phyloP scores from a whole-genome alignment of 2,797 vertebrate genomes.

The Enteromius thamalakanensis region DNA sequence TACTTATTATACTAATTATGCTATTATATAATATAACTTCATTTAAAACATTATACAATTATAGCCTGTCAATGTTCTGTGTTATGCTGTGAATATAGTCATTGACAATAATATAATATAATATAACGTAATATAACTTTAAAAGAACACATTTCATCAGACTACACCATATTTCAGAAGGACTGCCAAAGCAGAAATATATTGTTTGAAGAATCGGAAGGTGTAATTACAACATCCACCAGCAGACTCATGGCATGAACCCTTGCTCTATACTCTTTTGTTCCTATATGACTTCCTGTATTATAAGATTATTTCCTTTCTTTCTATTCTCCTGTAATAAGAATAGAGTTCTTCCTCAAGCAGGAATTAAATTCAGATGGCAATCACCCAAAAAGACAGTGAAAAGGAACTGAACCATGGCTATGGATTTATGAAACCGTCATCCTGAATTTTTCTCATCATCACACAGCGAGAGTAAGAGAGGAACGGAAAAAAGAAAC shows the following conservation, averaged over 20 bases:
- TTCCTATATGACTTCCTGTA: slow-evolving; percentile 24
- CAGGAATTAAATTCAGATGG: slow-evolving; percentile 31
- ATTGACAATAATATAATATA: not conserved
- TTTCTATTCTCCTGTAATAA: slow-evolving; percentile 1
- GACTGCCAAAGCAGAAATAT: not conserved
- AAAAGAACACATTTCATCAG: not conserved
- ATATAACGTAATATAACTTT: not conserved
- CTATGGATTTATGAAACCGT: slow-evolving; percentile 24
- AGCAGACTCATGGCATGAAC: not conserved
- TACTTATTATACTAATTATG: not conserved
- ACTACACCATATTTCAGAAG: not conserved
- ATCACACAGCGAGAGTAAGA: not conserved
- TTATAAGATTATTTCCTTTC: slow-evolving; percentile 30
- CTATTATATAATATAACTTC: not conserved
- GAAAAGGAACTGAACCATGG: slow-evolving; percentile 10
- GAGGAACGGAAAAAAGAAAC: not conserved
- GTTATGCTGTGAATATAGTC: not conserved
- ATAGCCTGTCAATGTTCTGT: not conserved
- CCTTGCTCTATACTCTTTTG: not conserved
- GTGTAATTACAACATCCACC: not conserved
- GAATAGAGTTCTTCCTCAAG: slow-evolving; percentile 15
- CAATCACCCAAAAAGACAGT: slow-evolving; percentile 8
- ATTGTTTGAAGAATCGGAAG: not conserved
- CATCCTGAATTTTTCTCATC: slow-evolving; percentile 27
- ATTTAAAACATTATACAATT: not conserved